Percentiles rank a stretch among this genome's conserved stretches.
Conservation (phyloP, 2,888 invertebrate genomes). For the Lasius platythorax region DNA sequence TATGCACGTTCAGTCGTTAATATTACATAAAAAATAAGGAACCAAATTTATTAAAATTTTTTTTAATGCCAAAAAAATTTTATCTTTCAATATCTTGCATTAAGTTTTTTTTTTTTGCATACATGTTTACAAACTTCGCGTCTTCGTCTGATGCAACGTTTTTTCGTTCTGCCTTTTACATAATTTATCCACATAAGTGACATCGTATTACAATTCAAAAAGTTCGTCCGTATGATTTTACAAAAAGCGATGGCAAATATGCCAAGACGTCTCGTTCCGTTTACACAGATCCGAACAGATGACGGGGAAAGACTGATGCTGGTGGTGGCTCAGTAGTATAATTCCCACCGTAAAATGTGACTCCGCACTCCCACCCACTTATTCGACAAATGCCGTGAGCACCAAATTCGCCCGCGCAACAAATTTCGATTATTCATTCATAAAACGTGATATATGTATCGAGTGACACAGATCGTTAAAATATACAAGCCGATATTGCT, state of each 20-base stretch:
- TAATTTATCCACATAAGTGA: conserved; percentile 87
- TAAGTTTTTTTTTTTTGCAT: not conserved
- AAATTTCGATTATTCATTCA: conserved; percentile 69
- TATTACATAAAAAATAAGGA: not conserved
- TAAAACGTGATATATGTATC: not conserved
- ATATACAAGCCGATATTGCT: not conserved
- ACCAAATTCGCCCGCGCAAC: conserved; percentile 67
- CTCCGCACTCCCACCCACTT: conserved; percentile 46
- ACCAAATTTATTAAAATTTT: not conserved
- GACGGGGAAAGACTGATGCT: conserved; percentile 63
- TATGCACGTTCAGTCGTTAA: not conserved
- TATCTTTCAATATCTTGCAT: not conserved
- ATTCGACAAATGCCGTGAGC: conserved; percentile 34
- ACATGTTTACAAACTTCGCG: conserved; percentile 73
- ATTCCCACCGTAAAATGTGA: conserved; percentile 68
- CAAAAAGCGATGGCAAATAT: conserved; percentile 2
- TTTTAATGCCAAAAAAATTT: not conserved
- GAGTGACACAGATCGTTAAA: not conserved
- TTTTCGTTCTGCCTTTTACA: conserved; percentile 84
- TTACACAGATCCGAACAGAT: conserved; percentile 46
- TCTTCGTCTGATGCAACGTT: conserved; percentile 78
- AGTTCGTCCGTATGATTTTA: not conserved
- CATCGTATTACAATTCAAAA: conserved; percentile 76
- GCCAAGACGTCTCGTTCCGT: conserved; percentile 26
- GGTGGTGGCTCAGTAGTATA: conserved; percentile 64